Base-by-base conservation (phyloP, 1,140 invertebrate genomes). In the Onthophagus taurus region DNA sequence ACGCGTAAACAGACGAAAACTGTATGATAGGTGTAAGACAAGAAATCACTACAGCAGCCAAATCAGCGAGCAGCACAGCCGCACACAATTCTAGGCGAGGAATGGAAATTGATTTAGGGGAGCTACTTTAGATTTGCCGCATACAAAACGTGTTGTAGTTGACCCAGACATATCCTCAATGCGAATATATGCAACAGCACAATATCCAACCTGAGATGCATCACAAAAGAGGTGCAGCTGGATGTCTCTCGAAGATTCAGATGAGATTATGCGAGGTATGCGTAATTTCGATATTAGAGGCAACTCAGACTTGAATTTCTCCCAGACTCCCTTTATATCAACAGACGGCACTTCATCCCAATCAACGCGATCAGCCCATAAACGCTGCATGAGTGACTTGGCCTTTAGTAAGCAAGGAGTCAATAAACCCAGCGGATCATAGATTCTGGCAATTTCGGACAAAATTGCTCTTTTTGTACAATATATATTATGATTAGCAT, bases 161-260 rank as follows among this genome's bases (percentile, higher is more conserved):
- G 2, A 34, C 38, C 7, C 23, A n/a, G 13, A 17, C 14, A n/a
- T 9, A 0, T 20, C 1, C 43, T 8, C 11, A 6, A 21, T 45
- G 2, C 53, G 30, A 4, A 61, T 3, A 33, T 68, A 70, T 12
- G 65, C 31, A 18, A 54, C 60, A 1, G 59, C 60, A 23, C 57
- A 64, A 49, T 64, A 68, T 9, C 57, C 65, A 1, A 19, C 35
- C 37, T 57, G 52, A 6, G 55, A 61, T 4, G 64, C 60, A 51
- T 69, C 66, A 7, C 42, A 44, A 49, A 67, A 70, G 9, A 57
- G 58, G 44, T 63, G 55, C 1, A 63, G 6, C 16, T 48, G n/a
- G 5, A 47, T 35, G 9, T 11, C n/a, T 2, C 12, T 4, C 17
- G 19, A 24, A 13, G 26, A 3, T 8, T 23, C 11, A 3, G n/a